Percentiles rank a stretch among this genome's conserved stretches.
Evolutionary conservation across 2,113 vertebrate genomes (phyloP).

Genomic region (Engystomops pustulosus): DNA sequence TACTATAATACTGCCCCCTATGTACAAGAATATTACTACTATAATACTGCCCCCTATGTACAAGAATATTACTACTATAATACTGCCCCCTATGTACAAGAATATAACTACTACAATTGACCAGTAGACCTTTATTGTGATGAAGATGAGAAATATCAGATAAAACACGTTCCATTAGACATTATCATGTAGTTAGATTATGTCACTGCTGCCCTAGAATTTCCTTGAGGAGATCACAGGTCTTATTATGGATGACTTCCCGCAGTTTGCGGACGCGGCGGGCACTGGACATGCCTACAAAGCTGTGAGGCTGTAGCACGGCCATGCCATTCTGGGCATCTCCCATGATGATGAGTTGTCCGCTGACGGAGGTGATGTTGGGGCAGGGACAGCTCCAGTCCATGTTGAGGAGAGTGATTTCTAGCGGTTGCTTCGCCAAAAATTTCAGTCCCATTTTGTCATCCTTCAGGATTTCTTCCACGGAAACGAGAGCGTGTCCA

Average conservation of each 20-base stretch:
- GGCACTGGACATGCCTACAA: conserved; percentile 81
- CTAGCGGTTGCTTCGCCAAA: conserved; percentile 89
- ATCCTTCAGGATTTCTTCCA: conserved; percentile 95
- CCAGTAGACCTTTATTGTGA: too few relatives aligned
- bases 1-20: conserved; percentile 6
- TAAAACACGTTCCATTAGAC: not conserved
- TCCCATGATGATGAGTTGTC: conserved; percentile 95
- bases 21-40: conserved; percentile 12
- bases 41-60: conserved; percentile 13
- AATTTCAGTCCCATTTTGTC: conserved; percentile 97
- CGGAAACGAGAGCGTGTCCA: conserved; percentile 84
- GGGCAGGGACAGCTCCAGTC: conserved; percentile 96
- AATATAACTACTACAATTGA: conserved; percentile 25
- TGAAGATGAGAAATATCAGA: not conserved
- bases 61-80: conserved; percentile 15
- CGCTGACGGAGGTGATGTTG: conserved; percentile 86
- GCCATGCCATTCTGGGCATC: conserved; percentile 92
- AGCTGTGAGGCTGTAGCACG: conserved; percentile 89
- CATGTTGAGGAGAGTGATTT: conserved; percentile 92
- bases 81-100: not conserved
- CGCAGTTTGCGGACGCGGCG: conserved; percentile 87
- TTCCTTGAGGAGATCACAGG: conserved; percentile 92
- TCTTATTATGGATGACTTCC: conserved; percentile 92
- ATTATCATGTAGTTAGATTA: not conserved
- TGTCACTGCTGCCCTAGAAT: conserved; percentile 82